These are phyloP conservation scores for Pavo muticus DNA, from an alignment of 2,113 vertebrate species.

Conservation along the genomic window DNA sequence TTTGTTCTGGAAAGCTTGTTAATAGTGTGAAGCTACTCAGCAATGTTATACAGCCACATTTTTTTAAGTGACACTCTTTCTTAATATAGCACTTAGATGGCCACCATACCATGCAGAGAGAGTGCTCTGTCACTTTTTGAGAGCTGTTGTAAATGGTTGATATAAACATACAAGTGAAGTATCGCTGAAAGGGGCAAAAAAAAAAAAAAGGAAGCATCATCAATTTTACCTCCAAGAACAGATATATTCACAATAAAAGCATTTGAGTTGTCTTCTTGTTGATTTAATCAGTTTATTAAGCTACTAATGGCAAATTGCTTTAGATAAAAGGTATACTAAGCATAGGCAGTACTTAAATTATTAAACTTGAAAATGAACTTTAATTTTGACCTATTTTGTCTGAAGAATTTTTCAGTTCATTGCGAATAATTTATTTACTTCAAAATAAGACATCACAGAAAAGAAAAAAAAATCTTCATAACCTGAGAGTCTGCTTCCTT, in stretches of 20 bases:
- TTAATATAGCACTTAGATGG: neutral
- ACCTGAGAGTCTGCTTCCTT: neutral
- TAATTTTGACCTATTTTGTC: neutral
- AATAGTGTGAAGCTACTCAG: constrained; percentile 14
- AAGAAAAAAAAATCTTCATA: neutral
- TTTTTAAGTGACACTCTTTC: constrained; percentile 2
- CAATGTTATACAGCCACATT: constrained; percentile 10
- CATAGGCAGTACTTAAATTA: neutral
- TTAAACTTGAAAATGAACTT: neutral
- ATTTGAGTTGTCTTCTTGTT: neutral
- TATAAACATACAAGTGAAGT: neutral
- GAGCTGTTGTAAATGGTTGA: neutral
- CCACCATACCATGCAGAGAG: neutral
- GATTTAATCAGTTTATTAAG: neutral
- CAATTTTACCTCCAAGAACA: neutral
- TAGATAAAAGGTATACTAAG: neutral
- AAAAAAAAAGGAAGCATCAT: neutral
- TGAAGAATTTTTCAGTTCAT: neutral
- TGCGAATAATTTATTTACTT: neutral
- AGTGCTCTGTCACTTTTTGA: neutral
- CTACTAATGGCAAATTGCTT: neutral
- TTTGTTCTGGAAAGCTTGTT: neutral
- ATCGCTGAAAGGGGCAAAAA: neutral
- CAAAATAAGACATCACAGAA: neutral
- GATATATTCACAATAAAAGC: neutral